Percentiles rank a stretch among this genome's conserved stretches.
Evolutionary conservation across 2,888 invertebrate genomes (phyloP).

Genomic region (Isotomurus palustris): DNA sequence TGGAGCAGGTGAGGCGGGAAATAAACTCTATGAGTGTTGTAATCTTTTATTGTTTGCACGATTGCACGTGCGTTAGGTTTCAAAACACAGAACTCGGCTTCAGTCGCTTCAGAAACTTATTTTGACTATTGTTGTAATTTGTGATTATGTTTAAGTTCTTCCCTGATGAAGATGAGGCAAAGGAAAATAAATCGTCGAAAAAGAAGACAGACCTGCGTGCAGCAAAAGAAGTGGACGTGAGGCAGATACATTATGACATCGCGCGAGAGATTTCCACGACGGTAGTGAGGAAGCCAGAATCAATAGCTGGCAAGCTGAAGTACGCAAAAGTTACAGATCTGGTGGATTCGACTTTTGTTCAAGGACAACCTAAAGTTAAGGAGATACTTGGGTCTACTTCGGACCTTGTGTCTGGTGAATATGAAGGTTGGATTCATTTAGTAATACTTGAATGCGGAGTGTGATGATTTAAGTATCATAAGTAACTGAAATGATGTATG

Average conservation of each 20-base stretch:
- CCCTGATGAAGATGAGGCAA: slow-evolving; percentile 11
- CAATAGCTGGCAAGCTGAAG: slow-evolving; percentile 7
- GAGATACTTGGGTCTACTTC: slow-evolving; percentile 33
- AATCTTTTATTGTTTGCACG: too few relatives aligned
- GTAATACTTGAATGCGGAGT: not conserved
- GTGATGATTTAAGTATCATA: not conserved
- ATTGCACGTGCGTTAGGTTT: too few relatives aligned
- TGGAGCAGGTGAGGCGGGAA: too few relatives aligned
- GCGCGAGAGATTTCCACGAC: not conserved
- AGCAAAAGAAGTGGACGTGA: slow-evolving; percentile 6
- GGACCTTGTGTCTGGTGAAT: slow-evolving; percentile 38
- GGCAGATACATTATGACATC: slow-evolving; percentile 9
- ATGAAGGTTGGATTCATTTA: slow-evolving; percentile 35
- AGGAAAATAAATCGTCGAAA: too few relatives aligned
- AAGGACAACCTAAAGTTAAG: slow-evolving; percentile 16
- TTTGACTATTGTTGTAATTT: too few relatives aligned
- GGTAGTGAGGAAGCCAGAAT: not conserved
- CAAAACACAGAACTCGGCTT: too few relatives aligned
- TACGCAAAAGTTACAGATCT: slow-evolving; percentile 24
- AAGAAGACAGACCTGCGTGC: not conserved
- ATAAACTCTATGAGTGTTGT: too few relatives aligned
- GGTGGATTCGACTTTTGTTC: slow-evolving; percentile 10
- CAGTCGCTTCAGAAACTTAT: too few relatives aligned
- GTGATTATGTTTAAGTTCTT: slow-evolving; percentile 25
- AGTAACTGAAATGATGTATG: not conserved